Percentiles rank a stretch among this genome's conserved stretches.
These are phyloP conservation scores for Bradynema listronoti DNA, from an alignment of 1,140 invertebrate genomes.

Conservation along the genomic window DNA sequence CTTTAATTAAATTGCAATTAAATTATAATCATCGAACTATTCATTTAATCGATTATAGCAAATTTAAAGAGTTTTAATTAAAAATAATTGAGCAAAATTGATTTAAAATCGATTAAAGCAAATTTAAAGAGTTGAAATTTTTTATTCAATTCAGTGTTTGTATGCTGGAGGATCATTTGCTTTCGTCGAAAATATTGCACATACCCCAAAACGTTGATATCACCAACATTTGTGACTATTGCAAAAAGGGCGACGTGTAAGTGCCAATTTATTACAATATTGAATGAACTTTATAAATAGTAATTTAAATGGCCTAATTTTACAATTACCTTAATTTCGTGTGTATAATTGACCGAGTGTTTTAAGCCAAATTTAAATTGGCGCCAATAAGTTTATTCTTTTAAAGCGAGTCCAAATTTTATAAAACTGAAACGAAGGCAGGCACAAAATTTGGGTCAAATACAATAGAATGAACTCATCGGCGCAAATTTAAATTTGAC, in stretches of 20 bases:
- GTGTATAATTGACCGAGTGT: no score
- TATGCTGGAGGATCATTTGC: slow-evolving; percentile 51
- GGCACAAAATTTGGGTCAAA: no score
- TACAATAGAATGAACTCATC: no score
- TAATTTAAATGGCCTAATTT: no score
- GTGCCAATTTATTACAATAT: slow-evolving; percentile 6
- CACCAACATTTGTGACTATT: slow-evolving; percentile 47
- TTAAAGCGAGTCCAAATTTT: no score
- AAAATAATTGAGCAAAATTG: neutral
- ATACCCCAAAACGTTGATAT: slow-evolving; percentile 36
- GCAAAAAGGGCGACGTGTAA: slow-evolving; percentile 45
- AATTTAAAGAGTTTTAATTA: slow-evolving; percentile 9
- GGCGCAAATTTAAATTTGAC: no score
- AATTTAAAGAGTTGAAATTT: neutral
- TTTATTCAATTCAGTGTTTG: slow-evolving; percentile 45
- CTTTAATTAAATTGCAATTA: slow-evolving; percentile 3
- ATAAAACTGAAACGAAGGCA: no score
- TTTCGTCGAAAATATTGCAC: slow-evolving; percentile 37
- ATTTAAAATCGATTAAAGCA: neutral
- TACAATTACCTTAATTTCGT: no score
- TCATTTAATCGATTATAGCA: neutral
- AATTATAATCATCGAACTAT: neutral
- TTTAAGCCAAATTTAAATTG: no score
- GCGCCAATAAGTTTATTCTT: no score
- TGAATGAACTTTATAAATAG: no score